A percentile compares a stretch with the other conserved stretches of the same genome.
Evolutionary conservation across 2,797 vertebrate genomes (phyloP).

Genomic region (Danio aesculapii): DNA sequence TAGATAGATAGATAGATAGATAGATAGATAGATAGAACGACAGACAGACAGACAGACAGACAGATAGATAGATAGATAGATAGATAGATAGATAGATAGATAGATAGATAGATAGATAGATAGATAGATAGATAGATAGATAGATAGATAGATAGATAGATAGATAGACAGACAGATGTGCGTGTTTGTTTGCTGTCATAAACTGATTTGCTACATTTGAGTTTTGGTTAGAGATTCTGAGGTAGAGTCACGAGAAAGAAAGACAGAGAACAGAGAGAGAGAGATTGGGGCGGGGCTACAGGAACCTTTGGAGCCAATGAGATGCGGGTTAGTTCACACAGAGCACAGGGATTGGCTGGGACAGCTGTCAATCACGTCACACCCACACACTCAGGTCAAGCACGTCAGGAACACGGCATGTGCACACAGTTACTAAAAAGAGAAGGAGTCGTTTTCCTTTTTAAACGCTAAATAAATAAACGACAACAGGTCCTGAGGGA

Average conservation of each 20-base stretch:
- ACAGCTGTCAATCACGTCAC: constrained; percentile 69
- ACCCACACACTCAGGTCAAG: constrained; percentile 49
- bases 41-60: constrained; percentile 59
- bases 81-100: constrained; percentile 60
- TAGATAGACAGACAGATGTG: too few relatives aligned
- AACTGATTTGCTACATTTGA: constrained; percentile 62
- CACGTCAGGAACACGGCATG: constrained; percentile 68
- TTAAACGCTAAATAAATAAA: constrained; percentile 72
- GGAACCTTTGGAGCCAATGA: constrained; percentile 81
- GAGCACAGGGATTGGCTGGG: constrained; percentile 75
- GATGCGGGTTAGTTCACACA: constrained; percentile 82
- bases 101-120: constrained; percentile 64
- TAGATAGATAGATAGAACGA: constrained; percentile 39
- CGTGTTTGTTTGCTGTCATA: constrained; percentile 68
- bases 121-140: constrained; percentile 40
- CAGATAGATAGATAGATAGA: constrained; percentile 45
- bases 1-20: too few relatives aligned
- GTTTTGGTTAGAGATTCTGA: constrained; percentile 65
- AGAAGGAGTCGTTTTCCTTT: constrained; percentile 76
- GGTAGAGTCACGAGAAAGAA: constrained; percentile 74
- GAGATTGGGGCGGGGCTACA: constrained; percentile 69
- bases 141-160: constrained; percentile 47
- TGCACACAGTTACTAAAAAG: constrained; percentile 81
- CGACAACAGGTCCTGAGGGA: constrained; percentile 73
- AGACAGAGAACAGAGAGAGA: too few relatives aligned